A percentile compares a stretch with the other conserved stretches of the same genome.
Evolutionary conservation across 2,113 vertebrate genomes (phyloP).

Genomic region (Pyxicephalus adspersus): DNA sequence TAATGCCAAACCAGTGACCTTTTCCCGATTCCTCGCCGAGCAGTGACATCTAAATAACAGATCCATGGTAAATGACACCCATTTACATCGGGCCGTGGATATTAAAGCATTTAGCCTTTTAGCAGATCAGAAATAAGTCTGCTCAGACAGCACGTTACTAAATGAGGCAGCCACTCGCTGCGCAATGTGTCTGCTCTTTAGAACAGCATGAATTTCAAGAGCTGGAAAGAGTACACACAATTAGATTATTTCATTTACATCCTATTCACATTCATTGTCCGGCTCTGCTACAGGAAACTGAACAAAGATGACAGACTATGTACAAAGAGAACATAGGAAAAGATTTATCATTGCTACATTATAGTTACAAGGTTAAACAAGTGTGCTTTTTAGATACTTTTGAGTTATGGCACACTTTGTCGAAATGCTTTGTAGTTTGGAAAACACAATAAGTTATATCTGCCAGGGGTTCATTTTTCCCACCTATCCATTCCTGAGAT

Average conservation of each 20-base stretch:
- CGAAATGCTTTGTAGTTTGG: no score
- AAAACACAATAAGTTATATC: no score
- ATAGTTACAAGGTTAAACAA: no score
- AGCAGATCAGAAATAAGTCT: background rate
- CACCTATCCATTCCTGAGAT: no score
- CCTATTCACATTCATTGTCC: slow-evolving; percentile 25
- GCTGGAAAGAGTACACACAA: slow-evolving; percentile 16
- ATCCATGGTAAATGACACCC: slow-evolving; percentile 14
- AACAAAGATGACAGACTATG: background rate
- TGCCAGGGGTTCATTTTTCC: no score
- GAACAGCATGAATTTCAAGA: slow-evolving; percentile 19
- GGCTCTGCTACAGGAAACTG: background rate
- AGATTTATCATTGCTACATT: no score
- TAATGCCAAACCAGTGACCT: background rate
- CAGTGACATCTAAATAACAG: slow-evolving; percentile 7
- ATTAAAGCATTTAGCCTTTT: background rate
- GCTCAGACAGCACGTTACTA: slow-evolving; percentile 29
- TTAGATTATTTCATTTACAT: slow-evolving; percentile 47
- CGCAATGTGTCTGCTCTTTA: slow-evolving; percentile 14
- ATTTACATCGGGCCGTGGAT: background rate
- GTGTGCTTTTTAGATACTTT: no score
- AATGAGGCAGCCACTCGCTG: slow-evolving; percentile 11
- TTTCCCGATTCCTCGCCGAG: background rate
- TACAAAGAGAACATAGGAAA: no score
- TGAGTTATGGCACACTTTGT: no score